Evolutionary conservation across 2,797 vertebrate genomes (phyloP).

Genomic region (Enteromius anoplus): DNA sequence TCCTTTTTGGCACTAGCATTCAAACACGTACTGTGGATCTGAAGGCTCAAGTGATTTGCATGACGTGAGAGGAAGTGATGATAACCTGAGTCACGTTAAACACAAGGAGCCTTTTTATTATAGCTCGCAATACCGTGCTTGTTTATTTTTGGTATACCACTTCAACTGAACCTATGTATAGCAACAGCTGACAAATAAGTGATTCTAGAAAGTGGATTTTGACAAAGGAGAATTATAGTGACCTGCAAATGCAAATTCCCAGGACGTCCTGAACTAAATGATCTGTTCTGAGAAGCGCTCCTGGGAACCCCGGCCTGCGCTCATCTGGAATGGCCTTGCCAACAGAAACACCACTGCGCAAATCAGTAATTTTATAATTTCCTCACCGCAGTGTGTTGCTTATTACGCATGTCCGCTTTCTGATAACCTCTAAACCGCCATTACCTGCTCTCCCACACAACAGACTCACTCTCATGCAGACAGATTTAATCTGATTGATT

Average conservation of each 20-base stretch:
- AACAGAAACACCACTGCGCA: constrained; percentile 33
- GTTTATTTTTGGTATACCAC: not conserved
- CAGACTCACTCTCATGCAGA: not conserved
- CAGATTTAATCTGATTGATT: not conserved
- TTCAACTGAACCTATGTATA: not conserved
- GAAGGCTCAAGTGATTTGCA: not conserved
- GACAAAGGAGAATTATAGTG: constrained; percentile 12
- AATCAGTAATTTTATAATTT: constrained; percentile 38
- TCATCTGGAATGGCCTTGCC: constrained; percentile 2
- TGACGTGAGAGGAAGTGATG: constrained; percentile 27
- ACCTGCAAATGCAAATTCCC: constrained; percentile 18
- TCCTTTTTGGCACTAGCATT: constrained; percentile 13
- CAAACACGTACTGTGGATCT: constrained; percentile 1
- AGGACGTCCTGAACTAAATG: constrained; percentile 8
- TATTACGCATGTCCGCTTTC: constrained; percentile 18
- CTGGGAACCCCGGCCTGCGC: constrained; percentile 12
- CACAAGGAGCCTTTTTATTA: not conserved
- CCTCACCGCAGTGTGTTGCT: not conserved
- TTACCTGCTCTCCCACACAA: not conserved
- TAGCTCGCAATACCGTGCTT: not conserved
- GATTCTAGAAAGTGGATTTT: constrained; percentile 14
- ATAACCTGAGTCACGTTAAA: constrained; percentile 40
- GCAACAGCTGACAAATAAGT: not conserved
- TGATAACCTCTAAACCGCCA: not conserved
- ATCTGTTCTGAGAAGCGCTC: constrained; percentile 16